Evolutionary conservation across 2,888 invertebrate genomes (phyloP).

Genomic region (Amorpha juglandis): DNA sequence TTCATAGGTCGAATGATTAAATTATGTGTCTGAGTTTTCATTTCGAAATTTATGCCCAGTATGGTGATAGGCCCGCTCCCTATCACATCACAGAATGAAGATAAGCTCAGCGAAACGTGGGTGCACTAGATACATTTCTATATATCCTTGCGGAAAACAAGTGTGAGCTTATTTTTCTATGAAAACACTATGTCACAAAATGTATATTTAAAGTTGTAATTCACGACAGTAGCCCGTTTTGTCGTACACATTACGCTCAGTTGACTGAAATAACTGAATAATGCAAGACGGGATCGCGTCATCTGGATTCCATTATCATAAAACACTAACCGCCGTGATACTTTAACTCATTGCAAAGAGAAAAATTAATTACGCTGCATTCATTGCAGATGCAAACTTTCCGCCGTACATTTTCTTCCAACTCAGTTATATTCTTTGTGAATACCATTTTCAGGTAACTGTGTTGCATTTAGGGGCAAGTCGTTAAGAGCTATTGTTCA

Average conservation of each 20-base stretch:
- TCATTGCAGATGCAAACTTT: conserved; percentile 9
- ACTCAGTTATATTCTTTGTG: not conserved
- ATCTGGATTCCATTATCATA: not conserved
- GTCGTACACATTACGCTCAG: not conserved
- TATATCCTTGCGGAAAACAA: too few species aligned
- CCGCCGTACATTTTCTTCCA: not conserved
- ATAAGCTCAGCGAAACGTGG: too few species aligned
- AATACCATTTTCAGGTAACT: conserved; percentile 10
- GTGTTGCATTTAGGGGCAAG: conserved; percentile 7
- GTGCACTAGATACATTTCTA: too few species aligned
- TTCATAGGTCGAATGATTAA: too few species aligned
- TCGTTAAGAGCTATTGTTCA: conserved; percentile 14
- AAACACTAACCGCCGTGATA: not conserved
- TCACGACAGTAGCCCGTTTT: not conserved
- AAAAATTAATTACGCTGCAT: conserved; percentile 8
- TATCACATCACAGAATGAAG: too few species aligned
- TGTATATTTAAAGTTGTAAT: not conserved
- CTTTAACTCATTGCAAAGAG: conserved; percentile 4
- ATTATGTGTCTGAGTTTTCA: too few species aligned
- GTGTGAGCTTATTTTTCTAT: too few species aligned
- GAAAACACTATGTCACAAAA: not conserved
- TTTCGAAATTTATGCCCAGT: too few species aligned
- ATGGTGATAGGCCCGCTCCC: too few species aligned
- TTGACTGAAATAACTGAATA: conserved; percentile 11
- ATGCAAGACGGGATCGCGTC: not conserved